Percentiles rank a stretch among this genome's conserved stretches.
phyloP scores from a whole-genome alignment of 2,797 vertebrate genomes.

The Oceanodroma leucorhoa region DNA sequence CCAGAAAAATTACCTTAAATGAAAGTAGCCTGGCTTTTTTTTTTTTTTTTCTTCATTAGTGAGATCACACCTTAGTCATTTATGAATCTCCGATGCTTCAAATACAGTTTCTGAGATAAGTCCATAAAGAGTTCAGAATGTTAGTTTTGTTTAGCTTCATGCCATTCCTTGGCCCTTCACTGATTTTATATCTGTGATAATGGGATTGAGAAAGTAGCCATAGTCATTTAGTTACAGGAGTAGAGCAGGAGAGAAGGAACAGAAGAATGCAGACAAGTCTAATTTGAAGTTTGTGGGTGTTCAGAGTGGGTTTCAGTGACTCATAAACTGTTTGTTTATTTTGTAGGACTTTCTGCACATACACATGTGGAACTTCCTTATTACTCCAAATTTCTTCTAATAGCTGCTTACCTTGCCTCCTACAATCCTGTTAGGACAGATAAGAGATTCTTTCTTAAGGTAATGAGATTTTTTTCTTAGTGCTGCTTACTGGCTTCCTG shows the following conservation, averaged over 20 bases:
- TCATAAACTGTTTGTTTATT: conserved; percentile 2
- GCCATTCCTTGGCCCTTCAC: neutral
- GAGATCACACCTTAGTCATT: neutral
- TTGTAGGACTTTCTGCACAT: conserved; percentile 85
- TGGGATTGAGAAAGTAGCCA: neutral
- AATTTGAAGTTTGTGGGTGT: neutral
- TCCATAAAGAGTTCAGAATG: neutral
- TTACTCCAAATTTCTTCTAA: conserved; percentile 97
- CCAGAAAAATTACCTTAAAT: neutral
- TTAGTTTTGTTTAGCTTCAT: neutral
- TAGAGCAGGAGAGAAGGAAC: neutral
- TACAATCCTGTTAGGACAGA: conserved; percentile 96
- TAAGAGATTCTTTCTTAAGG: conserved; percentile 97
- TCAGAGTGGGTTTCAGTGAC: neutral
- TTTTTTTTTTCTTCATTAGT: neutral
- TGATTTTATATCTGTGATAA: neutral
- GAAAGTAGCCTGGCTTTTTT: neutral
- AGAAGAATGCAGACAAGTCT: neutral
- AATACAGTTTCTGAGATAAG: neutral
- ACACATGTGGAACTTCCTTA: conserved; percentile 93
- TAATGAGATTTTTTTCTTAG: conserved; percentile 49
- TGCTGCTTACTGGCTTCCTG: neutral
- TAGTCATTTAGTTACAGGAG: neutral
- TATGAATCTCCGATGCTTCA: neutral
- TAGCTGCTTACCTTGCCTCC: conserved; percentile 94